phyloP scores from a whole-genome alignment of 2,113 vertebrate genomes.

The Pelmatolapia mariae region DNA sequence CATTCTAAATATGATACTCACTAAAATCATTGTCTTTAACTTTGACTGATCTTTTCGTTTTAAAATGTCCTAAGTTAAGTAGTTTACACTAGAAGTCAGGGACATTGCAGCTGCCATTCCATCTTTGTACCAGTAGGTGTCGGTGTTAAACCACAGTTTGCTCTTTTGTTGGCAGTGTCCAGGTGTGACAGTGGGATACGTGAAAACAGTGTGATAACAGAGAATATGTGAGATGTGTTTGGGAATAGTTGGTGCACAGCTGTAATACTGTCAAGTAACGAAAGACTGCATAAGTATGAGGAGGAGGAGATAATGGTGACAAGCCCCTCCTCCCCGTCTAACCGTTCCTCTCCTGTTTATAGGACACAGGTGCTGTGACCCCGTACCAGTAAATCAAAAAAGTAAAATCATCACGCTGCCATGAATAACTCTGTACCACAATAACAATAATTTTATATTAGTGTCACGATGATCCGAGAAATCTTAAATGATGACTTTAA shows the following conservation, averaged over 20 bases:
- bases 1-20: neutral
- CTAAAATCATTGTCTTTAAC: rapidly evolving
- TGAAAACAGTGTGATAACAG: neutral
- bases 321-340: neutral
- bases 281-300: neutral
- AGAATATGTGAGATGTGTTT: neutral
- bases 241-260: neutral
- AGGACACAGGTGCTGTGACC: neutral
- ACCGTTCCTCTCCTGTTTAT: rapidly evolving
- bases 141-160: neutral
- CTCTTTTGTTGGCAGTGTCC: neutral
- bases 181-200: neutral
- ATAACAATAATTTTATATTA: neutral
- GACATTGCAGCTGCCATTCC: neutral
- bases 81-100: neutral
- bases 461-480: neutral
- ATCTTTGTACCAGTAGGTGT: neutral
- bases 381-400: rapidly evolving
- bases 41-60: neutral
- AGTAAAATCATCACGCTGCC: neutral
- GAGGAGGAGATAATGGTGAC: neutral
- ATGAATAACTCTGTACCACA: neutral
- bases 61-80: neutral
- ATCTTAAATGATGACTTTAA: neutral
- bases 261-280: neutral